A percentile compares a stretch with the other conserved stretches of the same genome.
phyloP scores from a whole-genome alignment of 2,113 vertebrate species.

The Desmodus rotundus region DNA sequence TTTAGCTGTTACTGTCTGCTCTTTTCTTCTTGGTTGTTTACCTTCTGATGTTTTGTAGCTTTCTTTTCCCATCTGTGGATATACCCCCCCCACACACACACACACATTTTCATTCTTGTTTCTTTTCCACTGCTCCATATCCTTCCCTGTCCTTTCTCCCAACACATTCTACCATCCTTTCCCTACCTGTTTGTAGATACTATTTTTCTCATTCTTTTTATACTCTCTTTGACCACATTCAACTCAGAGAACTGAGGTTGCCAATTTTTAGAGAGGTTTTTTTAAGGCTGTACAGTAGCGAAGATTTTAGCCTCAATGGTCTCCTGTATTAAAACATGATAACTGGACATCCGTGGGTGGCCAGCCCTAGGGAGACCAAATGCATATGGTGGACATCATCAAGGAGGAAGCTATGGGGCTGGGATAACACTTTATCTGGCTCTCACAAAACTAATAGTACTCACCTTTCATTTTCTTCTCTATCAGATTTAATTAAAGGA shows the following conservation, averaged over 20 bases:
- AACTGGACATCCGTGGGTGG: background rate
- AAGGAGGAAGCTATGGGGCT: background rate
- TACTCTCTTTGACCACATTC: background rate
- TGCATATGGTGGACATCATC: background rate
- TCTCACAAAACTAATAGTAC: background rate
- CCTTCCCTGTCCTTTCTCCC: background rate
- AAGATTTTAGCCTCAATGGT: background rate
- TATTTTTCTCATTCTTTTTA: background rate
- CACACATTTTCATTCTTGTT: background rate
- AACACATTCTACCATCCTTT: background rate
- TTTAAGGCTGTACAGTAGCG: background rate
- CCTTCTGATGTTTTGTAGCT: background rate
- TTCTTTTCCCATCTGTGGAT: background rate
- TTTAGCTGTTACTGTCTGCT: background rate
- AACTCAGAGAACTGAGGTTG: background rate
- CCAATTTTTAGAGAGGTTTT: background rate
- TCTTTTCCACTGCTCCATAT: background rate
- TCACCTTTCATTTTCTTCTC: background rate
- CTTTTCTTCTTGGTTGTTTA: background rate
- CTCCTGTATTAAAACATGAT: background rate
- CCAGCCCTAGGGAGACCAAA: background rate
- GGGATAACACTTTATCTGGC: background rate
- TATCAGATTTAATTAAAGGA: background rate
- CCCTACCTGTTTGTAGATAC: background rate
- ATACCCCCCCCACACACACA: accelerated